Percentiles rank a stretch among this genome's conserved stretches.
These are phyloP conservation scores for Chironomus tentans DNA, from an alignment of 2,888 invertebrate genomes.

Conservation along the genomic window DNA sequence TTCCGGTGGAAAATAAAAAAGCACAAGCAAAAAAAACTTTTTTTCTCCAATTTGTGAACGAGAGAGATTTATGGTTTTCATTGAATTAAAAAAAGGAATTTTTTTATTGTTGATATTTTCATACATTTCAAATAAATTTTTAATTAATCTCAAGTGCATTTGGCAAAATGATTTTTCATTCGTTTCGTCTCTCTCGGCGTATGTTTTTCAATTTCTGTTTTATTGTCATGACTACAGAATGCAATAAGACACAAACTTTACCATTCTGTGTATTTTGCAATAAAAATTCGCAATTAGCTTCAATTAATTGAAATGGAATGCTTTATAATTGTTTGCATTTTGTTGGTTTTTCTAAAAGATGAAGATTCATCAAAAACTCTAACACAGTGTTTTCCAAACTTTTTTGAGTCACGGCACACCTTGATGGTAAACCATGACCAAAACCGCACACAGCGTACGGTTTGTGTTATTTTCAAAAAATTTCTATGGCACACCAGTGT, in stretches of 20 bases:
- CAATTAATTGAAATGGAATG: slow-evolving; percentile 13
- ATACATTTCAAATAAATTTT: background rate
- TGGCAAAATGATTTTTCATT: background rate
- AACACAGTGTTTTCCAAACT: too few species aligned
- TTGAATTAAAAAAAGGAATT: too few species aligned
- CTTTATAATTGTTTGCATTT: background rate
- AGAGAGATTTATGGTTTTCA: background rate
- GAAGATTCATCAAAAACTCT: too few species aligned
- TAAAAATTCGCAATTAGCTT: background rate
- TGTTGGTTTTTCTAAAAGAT: too few species aligned
- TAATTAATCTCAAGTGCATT: slow-evolving; percentile 10
- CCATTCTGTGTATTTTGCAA: background rate
- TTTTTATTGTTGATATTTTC: background rate
- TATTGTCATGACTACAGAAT: background rate
- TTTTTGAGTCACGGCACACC: too few species aligned
- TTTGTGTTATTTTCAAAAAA: too few species aligned
- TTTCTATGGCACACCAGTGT: too few species aligned
- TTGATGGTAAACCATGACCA: too few species aligned
- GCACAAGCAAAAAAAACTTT: background rate
- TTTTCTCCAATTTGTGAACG: background rate
- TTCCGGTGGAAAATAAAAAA: background rate
- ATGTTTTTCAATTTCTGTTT: background rate
- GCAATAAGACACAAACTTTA: background rate
- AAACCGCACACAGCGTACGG: too few species aligned
- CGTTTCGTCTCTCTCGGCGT: background rate